phyloP scores from a whole-genome alignment of 2,113 vertebrate species.

The Paradisaea rubra region DNA sequence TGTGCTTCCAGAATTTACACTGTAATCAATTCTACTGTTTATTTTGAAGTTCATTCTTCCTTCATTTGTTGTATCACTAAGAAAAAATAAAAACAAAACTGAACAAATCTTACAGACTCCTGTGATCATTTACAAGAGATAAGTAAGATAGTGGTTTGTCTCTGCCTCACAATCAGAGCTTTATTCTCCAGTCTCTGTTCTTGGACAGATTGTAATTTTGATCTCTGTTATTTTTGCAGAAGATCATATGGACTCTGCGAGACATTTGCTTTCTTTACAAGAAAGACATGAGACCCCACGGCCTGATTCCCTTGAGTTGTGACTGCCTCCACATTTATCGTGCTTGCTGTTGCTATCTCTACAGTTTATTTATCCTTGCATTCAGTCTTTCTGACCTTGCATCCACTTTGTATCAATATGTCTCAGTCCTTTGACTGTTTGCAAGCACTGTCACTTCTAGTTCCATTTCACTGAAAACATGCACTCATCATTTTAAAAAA shows the following conservation, averaged over 20 bases:
- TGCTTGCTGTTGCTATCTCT: background rate
- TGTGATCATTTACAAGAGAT: background rate
- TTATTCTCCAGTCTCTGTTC: background rate
- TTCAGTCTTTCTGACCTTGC: background rate
- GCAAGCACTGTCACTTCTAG: background rate
- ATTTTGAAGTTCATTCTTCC: constrained; percentile 9
- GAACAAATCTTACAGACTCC: background rate
- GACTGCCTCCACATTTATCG: background rate
- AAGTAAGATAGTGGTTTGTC: background rate
- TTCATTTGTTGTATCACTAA: background rate
- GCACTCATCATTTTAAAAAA: background rate
- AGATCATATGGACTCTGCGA: background rate
- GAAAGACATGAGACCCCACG: background rate
- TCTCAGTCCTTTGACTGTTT: background rate
- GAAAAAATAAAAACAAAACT: background rate
- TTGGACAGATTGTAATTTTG: background rate
- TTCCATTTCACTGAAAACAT: background rate
- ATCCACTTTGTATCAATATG: background rate
- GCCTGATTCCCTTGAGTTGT: background rate
- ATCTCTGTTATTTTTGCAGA: background rate
- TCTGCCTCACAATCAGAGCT: background rate
- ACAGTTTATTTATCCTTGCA: background rate
- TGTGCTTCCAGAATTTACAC: constrained; percentile 1
- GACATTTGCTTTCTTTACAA: background rate
- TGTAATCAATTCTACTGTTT: background rate